Evolutionary conservation across 2,113 vertebrate species (phyloP), one percentile per base, ranked within the genome.

Genomic region (Chrysemys picta): DNA sequence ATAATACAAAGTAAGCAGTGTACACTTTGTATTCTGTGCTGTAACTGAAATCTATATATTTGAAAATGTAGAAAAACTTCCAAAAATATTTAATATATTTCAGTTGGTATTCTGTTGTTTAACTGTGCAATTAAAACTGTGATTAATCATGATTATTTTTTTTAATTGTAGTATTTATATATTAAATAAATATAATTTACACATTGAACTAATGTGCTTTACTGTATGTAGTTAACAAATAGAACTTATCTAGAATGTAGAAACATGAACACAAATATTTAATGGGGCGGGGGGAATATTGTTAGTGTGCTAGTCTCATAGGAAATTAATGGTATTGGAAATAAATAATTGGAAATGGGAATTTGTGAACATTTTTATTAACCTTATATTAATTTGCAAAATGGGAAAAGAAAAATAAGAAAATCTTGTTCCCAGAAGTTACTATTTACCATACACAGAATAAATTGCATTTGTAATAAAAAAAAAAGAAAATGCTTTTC

Each of bases 321-420:
- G 97, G 97, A 98, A 98, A 98, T 98, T 94, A 97, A 88, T 92
- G 27, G 79, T 76, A 94, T 85, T 92, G 85, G 97, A 98, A 96
- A 92, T 95, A 97, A 97, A 97, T 98, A 98, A 98, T 98, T 98
- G 98, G 97, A 98, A 98, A 89, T 96, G 97, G 96, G 97, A 98
- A 96, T 98, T 97, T 94, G 90, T 96, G 93, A 97, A 95, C 65
- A 95, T 96, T 90, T 98, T 98, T 98, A 97, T 98, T 98, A 98
- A 97, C 80, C 89, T 98, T 93, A 85, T 95, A 98, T 97, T 98
- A 97, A 97, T 98, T 98, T 98, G 25, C 24, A 96, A 97, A 98
- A 95, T 95, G 56, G 97, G 72, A 56, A 92, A 65, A 97, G 45
- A 94, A 97, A 97, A 94, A 87, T 97, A 24, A 93, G 16, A 95